phyloP scores from a whole-genome alignment of 2,797 vertebrate genomes.

The Paramormyrops hopkinsi region DNA sequence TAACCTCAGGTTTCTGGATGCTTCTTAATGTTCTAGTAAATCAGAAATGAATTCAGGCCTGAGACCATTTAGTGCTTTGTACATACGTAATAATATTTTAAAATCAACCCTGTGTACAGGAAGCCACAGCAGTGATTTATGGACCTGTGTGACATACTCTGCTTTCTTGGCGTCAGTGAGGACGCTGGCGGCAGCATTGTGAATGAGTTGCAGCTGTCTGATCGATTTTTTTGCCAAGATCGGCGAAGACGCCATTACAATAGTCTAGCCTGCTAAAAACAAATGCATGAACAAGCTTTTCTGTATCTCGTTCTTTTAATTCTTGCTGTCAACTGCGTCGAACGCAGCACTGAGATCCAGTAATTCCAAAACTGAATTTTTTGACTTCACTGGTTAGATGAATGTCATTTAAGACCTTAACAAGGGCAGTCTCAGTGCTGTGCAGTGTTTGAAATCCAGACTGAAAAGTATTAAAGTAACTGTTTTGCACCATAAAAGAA shows the following conservation, averaged over 20 bases:
- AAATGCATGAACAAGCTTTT: neutral
- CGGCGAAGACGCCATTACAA: neutral
- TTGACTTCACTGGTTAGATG: neutral
- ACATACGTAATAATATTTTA: neutral
- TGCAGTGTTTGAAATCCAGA: neutral
- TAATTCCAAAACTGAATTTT: neutral
- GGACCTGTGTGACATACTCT: neutral
- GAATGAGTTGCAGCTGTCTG: neutral
- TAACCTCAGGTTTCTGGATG: neutral
- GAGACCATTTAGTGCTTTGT: neutral
- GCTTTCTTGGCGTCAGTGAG: neutral
- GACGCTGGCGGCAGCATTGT: neutral
- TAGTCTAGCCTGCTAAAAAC: neutral
- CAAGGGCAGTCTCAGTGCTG: neutral
- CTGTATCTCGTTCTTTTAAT: neutral
- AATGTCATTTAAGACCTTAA: neutral
- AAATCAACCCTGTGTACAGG: neutral
- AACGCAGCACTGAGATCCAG: neutral
- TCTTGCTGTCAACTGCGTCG: neutral
- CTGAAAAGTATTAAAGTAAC: neutral
- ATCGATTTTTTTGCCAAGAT: neutral
- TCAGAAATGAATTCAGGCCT: neutral
- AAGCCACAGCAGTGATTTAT: neutral
- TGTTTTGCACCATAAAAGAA: neutral
- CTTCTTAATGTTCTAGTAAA: neutral